Evolutionary conservation across 2,797 vertebrate genomes (phyloP), one percentile per base, ranked within the genome.

Genomic region (Ataeniobius toweri): DNA sequence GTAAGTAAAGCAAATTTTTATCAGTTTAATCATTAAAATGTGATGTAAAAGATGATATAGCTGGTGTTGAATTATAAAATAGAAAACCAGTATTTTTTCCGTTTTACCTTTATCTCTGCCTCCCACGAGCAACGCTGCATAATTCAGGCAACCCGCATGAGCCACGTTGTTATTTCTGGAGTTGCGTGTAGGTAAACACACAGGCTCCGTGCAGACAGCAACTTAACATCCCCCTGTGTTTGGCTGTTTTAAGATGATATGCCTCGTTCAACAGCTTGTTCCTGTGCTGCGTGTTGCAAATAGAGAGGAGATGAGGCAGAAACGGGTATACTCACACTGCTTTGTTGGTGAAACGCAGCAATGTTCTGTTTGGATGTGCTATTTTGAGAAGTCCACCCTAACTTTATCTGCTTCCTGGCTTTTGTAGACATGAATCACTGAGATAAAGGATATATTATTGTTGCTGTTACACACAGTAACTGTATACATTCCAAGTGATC

Each of bases 141-240:
- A 90, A 90, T 91, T 92, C 87, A 92, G 77, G 28, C 75, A 86
- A 85, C 86, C 86, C 84, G 85, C 89, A 76, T 90, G 89, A 90
- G 79, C 84, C 77, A 77, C 80, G 83, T 80, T 89, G 86, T 93
- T 91, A 89, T 91, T 91, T 93, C 88, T 89, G 87, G 89, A 91
- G 31, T 81, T 86, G 80, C 79, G 83, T 89, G 82, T 90, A 87
- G 89, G 81, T 91, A 89, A 92, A 92, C 89, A 84, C 80, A 71
- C 80, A 50, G 80, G 87, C 82, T 93, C 67, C 73, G 89, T 91
- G 89, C 92, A 92, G 89, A 89, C 81, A 71, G 69, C 74, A 87
- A 74, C 78, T 85, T 82, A 83, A 83, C 89, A 87, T 91, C 88
- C 74, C 80, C 74, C 79, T 79, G 78, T 28, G 79, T 83, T 79